Conservation (phyloP, 2,888 invertebrate genomes). For the Coremacera marginata region DNA sequence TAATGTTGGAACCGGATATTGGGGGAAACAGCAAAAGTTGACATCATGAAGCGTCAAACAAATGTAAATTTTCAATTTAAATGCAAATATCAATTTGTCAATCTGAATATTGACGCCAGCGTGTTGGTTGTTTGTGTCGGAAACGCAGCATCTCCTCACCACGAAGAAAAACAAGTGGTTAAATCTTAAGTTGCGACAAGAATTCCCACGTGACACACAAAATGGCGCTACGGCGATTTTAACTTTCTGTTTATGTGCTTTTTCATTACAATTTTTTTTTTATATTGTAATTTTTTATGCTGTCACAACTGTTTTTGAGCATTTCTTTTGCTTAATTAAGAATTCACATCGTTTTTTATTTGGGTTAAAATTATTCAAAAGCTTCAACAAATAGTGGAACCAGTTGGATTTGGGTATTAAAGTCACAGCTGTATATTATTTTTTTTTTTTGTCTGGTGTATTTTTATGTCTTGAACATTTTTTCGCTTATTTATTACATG, state of each 20-base stretch:
- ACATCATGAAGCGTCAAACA: conserved; percentile 52
- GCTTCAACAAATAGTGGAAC: conserved; percentile 49
- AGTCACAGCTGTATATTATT: conserved; percentile 28
- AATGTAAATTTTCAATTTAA: conserved; percentile 71
- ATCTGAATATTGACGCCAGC: conserved; percentile 54
- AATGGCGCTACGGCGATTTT: conserved; percentile 40
- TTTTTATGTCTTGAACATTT: conserved; percentile 27
- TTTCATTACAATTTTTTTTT: conserved; percentile 31
- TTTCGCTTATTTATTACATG: conserved; percentile 4
- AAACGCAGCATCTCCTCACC: neutral
- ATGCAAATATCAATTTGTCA: conserved; percentile 71
- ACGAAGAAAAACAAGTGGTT: neutral
- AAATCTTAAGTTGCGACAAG: conserved; percentile 7
- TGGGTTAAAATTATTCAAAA: conserved; percentile 69
- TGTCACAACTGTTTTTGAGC: conserved; percentile 29
- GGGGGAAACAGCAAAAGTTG: conserved; percentile 17
- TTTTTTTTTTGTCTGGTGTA: conserved; percentile 29
- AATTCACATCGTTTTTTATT: conserved; percentile 70
- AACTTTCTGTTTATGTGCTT: conserved; percentile 12
- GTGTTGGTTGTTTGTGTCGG: neutral
- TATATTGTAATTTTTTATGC: conserved; percentile 23
- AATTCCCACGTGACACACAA: conserved; percentile 53
- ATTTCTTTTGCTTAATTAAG: conserved; percentile 64
- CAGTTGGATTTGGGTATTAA: neutral
- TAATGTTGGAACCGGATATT: neutral